Evolutionary conservation across 1,140 invertebrate genomes (phyloP), one percentile per base, ranked within the genome.

Genomic region (Drosophila parabipectinata): DNA sequence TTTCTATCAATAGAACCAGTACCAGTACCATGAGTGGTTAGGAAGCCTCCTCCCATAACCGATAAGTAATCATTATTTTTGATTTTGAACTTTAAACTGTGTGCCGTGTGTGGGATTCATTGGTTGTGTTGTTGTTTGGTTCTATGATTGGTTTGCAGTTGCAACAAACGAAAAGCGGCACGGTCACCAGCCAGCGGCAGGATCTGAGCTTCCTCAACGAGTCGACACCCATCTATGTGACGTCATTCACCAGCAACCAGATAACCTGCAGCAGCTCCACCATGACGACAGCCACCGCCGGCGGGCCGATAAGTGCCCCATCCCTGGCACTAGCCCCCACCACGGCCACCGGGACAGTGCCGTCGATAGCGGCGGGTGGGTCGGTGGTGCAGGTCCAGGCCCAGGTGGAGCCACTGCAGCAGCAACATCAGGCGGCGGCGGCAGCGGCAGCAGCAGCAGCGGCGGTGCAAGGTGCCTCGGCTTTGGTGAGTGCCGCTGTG

Each of bases 181-280:
- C 73, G 5, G 79, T 90, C 24, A 77, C 92, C 30, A 92, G 93
- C 64, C 94, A 95, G 63, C 92, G 93, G 63, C 94, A 95, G 90
- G 95, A 96, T 68, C 92, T 92, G 9, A 92, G 91, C 67, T 92
- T 92, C 74, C 77, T 92, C 4, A 92, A 90, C 26, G 91, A 92
- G 24, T 81, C 91, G 5, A 95, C 95, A 32, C 95, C 95, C 21
- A 96, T 97, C 62, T 97, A 96, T 93, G 95, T 96, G 60, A 96
- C 96, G 53, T 96, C 95, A 56, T 94, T 95, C 66, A 94, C 94
- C 79, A 94, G 94, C 78, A 94, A 94, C 80, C 94, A 94, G 77
- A 92, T 93, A 24, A 91, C 90, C 32, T 93, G 93, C 69, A 92
- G 93, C 68, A 94, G 90, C 88, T 94, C 92, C 85, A 94, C 93